Evolutionary conservation across 2,888 invertebrate genomes (phyloP), one percentile per base, ranked within the genome.

Genomic region (Amaurobius ferox): DNA sequence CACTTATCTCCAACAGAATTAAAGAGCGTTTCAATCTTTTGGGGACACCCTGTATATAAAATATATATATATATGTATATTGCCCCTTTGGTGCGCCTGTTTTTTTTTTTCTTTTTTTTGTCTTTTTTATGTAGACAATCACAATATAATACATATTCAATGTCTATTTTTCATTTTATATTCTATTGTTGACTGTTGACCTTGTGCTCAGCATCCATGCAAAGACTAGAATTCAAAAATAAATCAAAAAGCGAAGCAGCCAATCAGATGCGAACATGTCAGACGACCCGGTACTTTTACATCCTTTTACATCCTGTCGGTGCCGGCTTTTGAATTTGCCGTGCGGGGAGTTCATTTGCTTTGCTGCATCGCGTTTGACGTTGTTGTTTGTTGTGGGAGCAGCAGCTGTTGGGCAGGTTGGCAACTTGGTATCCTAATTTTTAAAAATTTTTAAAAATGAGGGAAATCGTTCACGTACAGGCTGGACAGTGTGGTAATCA

Each of bases 371-470:
- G 92, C 95, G 95, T 96, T 96, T 93, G 96, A 96, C 96, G 96
- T 96, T 93, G 95, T 97, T 70, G 96, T 97, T 91, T 97, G 97
- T 83, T 97, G 97, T 91, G 97, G 97, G 93, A 97, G 97, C 92
- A 97, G 97, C 90, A 97, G 97, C 91, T 96, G 96, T 93, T 96
- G 96, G 90, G 96, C 96, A 89, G 97, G 97, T 88, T 95, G 95
- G 76, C 96, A 96, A 92, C 92, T 93, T 90, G 96, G 96, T n/a
- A n/a, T n/a, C n/a, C n/a, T n/a, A n/a, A n/a, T n/a, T n/a, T 30
- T 32, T 67, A 1, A 67, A 29, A 16, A 32, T n/a, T 29, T 13
- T 1, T 19, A 11, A 89, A 88, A 81, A 89, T 89, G 89, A 83
- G 89, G 44, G 93, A 93, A 90, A 93, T 93, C 87, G 92, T 93